Evolutionary conservation across 2,888 invertebrate genomes (phyloP), one percentile per base, ranked within the genome.

Genomic region (Cephus nigrinus): DNA sequence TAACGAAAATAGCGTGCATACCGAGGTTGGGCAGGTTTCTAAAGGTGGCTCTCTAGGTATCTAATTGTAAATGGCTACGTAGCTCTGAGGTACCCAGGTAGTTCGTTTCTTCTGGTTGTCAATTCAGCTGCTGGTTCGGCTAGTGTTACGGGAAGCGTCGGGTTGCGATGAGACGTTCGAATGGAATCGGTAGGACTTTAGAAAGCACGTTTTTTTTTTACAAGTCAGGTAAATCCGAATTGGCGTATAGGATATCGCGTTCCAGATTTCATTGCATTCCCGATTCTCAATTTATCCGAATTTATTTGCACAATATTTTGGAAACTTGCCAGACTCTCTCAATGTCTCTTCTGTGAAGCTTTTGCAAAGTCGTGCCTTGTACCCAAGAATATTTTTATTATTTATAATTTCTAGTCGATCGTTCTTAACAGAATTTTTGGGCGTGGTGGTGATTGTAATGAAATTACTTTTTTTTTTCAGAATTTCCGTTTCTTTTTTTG

Each of bases 231-330:
- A 55, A 55, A 55, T 55, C 9, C 81, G 85, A 77, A 87, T 84
- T 73, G 79, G 80, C 81, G 79, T 82, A 79, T 85, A 86, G 83
- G 84, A 87, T 88, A 88, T 88, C 86, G 81, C 84, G 86, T 84
- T 88, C 87, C 84, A 88, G 85, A 87, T 89, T 84, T 83, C 83
- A 82, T 79, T 79, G 79, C 81, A 80, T 80, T 84, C 82, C 79
- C 83, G 79, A 83, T 80, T 84, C 86, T 85, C 81, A 80, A 86
- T 87, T 86, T 83, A 87, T 86, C 81, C 82, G 80, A 74, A 87
- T 87, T 84, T 84, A 85, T 87, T 87, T 87, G 84, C 82, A 84
- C 85, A 85, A 87, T 87, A 85, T 86, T 84, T 86, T 89, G 89
- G 88, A 84, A 69, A 74, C 40, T 35, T 33, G 87, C 88, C 89